Conservation (phyloP, 1,140 invertebrate genomes). For the Popillia japonica region DNA sequence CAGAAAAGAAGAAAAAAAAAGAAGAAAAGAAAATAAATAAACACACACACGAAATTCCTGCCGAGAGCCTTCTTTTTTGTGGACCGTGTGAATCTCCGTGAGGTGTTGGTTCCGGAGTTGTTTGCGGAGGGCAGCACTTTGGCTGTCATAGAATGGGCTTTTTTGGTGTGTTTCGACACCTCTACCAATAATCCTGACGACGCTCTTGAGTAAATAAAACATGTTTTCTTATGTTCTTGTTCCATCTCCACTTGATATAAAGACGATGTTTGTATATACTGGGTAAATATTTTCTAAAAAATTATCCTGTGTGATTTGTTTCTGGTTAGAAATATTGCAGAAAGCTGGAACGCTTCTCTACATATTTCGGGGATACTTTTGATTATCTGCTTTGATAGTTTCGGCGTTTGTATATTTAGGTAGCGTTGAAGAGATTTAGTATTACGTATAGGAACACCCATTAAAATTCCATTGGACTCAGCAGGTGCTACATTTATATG, state of each 20-base stretch:
- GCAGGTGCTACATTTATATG: too few species aligned
- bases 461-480: too few species aligned
- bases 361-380: too few species aligned
- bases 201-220: constrained; percentile 25
- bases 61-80: neutral
- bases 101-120: constrained; percentile 32
- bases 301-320: neutral
- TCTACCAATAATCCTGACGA: constrained; percentile 28
- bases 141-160: constrained; percentile 24
- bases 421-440: too few species aligned
- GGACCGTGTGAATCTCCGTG: constrained; percentile 28
- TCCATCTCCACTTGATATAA: constrained; percentile 28
- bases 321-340: neutral
- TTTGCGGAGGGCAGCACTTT: constrained; percentile 32
- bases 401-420: too few species aligned
- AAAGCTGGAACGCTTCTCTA: neutral
- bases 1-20: neutral
- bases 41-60: constrained; percentile 29
- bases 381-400: too few species aligned
- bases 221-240: constrained; percentile 31
- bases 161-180: constrained; percentile 31
- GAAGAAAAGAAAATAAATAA: constrained; percentile 20
- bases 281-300: constrained; percentile 24
- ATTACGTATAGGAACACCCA: too few species aligned
- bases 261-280: constrained; percentile 28